Conservation (phyloP, 2,113 vertebrate genomes). For the Lutjanus erythropterus region DNA sequence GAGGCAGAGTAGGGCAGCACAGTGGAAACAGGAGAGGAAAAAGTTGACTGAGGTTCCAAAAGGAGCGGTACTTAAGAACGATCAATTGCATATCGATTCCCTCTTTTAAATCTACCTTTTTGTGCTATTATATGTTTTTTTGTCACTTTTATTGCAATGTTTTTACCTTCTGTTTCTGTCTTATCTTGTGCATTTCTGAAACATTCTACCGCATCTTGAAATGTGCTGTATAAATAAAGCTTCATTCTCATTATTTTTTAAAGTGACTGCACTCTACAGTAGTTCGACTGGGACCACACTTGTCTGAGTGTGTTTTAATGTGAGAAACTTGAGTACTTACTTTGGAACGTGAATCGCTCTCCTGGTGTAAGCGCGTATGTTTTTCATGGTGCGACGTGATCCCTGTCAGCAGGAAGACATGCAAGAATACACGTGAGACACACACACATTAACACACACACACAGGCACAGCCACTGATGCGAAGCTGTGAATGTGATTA, state of each 20-base stretch:
- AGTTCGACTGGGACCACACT: constrained; percentile 25
- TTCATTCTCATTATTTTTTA: constrained; percentile 38
- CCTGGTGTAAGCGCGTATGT: constrained; percentile 47
- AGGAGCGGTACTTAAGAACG: too few relatives aligned
- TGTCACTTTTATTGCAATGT: neutral
- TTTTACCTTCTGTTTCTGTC: constrained; percentile 26
- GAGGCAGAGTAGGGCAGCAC: too few relatives aligned
- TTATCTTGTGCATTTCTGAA: constrained; percentile 8
- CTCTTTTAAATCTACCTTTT: neutral
- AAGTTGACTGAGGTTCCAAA: too few relatives aligned
- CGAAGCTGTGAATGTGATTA: constrained; percentile 68
- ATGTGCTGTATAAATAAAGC: constrained; percentile 18
- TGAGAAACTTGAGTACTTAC: constrained; percentile 55
- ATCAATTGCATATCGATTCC: neutral
- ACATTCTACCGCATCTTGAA: constrained; percentile 17
- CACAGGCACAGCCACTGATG: constrained; percentile 15
- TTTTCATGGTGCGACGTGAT: constrained; percentile 68
- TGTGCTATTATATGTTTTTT: neutral
- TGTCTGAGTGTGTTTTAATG: constrained; percentile 41
- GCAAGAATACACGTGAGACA: constrained; percentile 43
- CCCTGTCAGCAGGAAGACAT: constrained; percentile 65
- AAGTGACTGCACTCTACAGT: constrained; percentile 12
- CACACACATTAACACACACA: constrained; percentile 2
- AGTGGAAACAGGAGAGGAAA: too few relatives aligned
- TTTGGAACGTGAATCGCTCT: constrained; percentile 47